Conservation (phyloP, 1,140 invertebrate species). For the Triops cancriformis region DNA sequence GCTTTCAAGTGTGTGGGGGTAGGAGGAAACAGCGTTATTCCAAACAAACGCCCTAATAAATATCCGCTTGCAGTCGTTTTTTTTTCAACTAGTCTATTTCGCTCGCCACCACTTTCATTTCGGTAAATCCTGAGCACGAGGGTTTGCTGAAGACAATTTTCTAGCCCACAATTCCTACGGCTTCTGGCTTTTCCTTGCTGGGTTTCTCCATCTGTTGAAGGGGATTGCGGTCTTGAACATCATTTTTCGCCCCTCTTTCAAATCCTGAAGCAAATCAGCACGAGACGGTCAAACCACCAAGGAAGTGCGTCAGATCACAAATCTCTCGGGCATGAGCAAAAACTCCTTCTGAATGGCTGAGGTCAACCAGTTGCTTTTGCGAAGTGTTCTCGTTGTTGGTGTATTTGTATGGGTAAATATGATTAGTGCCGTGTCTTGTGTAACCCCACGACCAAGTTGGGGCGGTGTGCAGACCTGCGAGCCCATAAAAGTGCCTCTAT, state of each 20-base stretch:
- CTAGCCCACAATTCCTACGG: background rate
- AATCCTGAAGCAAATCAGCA: background rate
- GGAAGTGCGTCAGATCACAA: background rate
- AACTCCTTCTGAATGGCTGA: background rate
- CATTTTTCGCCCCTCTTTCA: background rate
- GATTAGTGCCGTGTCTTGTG: background rate
- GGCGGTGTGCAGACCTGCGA: slow-evolving; percentile 17
- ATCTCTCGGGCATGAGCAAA: background rate
- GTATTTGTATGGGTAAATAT: slow-evolving; percentile 7
- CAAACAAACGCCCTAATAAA: background rate
- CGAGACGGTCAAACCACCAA: background rate
- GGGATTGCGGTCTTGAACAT: background rate
- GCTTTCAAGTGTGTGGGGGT: background rate
- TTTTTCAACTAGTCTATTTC: background rate
- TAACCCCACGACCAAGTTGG: background rate
- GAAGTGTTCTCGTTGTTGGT: background rate
- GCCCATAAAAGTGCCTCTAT: slow-evolving; percentile 23
- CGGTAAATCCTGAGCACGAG: background rate
- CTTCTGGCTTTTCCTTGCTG: background rate
- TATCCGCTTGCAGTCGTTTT: background rate
- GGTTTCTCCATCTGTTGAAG: background rate
- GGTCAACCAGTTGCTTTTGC: background rate
- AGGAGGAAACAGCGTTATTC: background rate
- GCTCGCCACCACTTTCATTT: background rate
- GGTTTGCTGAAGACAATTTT: background rate